Evolutionary conservation across 2,888 invertebrate species (phyloP).

Genomic region (Pogonocherus hispidulus): DNA sequence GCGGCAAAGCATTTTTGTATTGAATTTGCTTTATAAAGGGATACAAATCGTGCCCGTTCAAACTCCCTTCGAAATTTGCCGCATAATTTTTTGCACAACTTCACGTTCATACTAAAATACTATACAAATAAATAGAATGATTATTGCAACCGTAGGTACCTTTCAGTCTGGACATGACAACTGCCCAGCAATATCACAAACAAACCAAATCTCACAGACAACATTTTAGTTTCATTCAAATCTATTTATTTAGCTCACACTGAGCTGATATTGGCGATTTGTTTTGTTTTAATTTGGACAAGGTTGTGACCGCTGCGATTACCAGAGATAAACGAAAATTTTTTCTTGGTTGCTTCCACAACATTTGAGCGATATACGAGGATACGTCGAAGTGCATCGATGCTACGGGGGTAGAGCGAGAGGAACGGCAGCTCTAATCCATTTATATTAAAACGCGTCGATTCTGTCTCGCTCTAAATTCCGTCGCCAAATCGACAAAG

Average conservation of each 20-base stretch:
- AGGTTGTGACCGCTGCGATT: slow-evolving; percentile 46
- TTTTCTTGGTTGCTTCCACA: no score
- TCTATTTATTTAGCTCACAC: neutral
- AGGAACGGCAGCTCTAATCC: no score
- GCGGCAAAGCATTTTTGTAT: no score
- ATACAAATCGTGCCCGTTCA: no score
- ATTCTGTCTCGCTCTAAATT: no score
- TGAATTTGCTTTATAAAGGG: no score
- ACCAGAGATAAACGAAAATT: slow-evolving; percentile 5
- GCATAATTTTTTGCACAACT: no score
- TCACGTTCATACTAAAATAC: no score
- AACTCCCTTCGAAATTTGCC: no score
- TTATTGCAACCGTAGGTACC: neutral
- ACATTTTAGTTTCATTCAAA: neutral
- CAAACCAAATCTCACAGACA: neutral
- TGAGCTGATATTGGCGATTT: neutral
- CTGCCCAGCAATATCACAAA: neutral
- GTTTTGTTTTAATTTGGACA: slow-evolving; percentile 40
- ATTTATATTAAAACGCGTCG: no score
- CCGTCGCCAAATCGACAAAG: no score
- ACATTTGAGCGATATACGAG: neutral
- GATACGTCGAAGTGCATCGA: neutral
- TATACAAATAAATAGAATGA: no score
- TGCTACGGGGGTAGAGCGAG: neutral
- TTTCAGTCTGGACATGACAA: neutral